Conservation (phyloP, 2,888 invertebrate genomes). For the Watsonalla binaria region DNA sequence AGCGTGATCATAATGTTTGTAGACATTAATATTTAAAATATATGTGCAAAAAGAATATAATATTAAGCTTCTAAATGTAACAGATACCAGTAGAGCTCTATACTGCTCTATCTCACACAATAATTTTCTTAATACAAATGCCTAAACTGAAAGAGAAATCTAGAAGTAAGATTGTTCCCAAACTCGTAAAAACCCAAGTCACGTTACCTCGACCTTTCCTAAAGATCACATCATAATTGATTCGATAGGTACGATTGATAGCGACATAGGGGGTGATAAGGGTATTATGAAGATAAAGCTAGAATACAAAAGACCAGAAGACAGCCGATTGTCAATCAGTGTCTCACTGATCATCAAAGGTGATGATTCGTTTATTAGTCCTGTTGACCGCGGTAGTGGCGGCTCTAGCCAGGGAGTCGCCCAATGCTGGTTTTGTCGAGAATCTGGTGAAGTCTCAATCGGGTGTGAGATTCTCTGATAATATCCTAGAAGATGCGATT, state of each 20-base stretch:
- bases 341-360: background rate
- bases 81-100: too few species aligned
- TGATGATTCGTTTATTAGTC: conserved; percentile 23
- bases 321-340: background rate
- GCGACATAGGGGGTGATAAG: background rate
- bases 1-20: too few species aligned
- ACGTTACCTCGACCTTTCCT: too few species aligned
- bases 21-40: too few species aligned
- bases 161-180: background rate
- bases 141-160: too few species aligned
- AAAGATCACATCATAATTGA: background rate
- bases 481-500: conserved; percentile 39
- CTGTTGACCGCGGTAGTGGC: conserved; percentile 25
- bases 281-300: background rate
- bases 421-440: conserved; percentile 37
- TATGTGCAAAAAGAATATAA: too few species aligned
- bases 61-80: too few species aligned
- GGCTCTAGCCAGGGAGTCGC: conserved; percentile 32
- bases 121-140: too few species aligned
- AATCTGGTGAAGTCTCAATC: conserved; percentile 18
- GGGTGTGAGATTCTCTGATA: conserved; percentile 25
- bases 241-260: background rate
- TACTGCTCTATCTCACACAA: too few species aligned
- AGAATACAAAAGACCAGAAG: background rate
- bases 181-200: too few species aligned